phyloP scores from a whole-genome alignment of 64 coral and sea anemone genomes.

The Dendrophyllia cribrosa region DNA sequence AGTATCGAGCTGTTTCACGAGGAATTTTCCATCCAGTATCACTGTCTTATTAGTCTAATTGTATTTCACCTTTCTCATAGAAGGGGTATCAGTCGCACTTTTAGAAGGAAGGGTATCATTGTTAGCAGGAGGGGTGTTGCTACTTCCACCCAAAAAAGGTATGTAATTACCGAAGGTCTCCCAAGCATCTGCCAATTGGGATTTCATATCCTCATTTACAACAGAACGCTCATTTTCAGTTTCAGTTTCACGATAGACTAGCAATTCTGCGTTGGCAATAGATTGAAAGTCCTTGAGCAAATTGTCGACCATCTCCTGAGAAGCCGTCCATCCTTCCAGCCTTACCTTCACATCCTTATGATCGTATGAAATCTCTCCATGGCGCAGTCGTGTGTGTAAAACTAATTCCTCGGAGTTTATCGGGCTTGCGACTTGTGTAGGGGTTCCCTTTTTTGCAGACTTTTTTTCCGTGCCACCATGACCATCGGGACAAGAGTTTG shows the following conservation, averaged over 20 bases:
- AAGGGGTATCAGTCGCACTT: too few relatives aligned
- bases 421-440: too few relatives aligned
- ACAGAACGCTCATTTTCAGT: background rate
- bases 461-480: background rate
- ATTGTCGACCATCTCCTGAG: background rate
- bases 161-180: background rate
- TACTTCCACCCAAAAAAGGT: too few relatives aligned
- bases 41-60: too few relatives aligned
- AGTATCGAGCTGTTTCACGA: too few relatives aligned
- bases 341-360: background rate
- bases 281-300: background rate
- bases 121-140: too few relatives aligned
- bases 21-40: too few relatives aligned
- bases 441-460: too few relatives aligned
- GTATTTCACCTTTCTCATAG: too few relatives aligned
- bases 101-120: too few relatives aligned
- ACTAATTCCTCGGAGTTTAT: too few relatives aligned
- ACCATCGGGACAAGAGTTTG: background rate
- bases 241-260: background rate
- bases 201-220: background rate
- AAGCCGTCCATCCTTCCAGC: background rate
- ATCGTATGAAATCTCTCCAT: constrained; percentile 19
- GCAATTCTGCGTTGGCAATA: background rate
- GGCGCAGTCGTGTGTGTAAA: background rate
- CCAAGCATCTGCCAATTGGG: background rate